phyloP scores from a whole-genome alignment of 2,797 vertebrate genomes.

The Galagoides demidoff region DNA sequence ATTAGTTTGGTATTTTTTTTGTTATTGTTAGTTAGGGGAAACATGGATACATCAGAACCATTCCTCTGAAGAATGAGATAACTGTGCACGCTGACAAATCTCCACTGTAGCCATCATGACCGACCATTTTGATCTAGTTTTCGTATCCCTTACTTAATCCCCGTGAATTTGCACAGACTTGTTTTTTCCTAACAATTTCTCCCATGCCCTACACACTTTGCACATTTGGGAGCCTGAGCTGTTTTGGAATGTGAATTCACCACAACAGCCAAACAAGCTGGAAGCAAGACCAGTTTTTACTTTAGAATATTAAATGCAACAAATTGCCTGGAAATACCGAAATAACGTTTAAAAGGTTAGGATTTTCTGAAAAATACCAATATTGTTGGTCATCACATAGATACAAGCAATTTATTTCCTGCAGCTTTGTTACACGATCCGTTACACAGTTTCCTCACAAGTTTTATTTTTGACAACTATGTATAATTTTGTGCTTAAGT shows the following conservation, averaged over 20 bases:
- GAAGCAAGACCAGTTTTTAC: conserved; percentile 2
- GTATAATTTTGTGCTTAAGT: background rate
- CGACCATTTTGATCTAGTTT: background rate
- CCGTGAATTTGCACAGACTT: background rate
- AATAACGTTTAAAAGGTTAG: background rate
- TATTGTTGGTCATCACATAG: background rate
- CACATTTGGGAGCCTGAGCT: background rate
- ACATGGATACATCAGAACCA: background rate
- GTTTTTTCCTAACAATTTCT: background rate
- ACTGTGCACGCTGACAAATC: background rate
- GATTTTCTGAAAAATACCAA: conserved; percentile 7
- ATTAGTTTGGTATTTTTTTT: background rate
- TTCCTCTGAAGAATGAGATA: background rate
- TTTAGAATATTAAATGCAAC: background rate
- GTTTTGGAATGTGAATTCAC: background rate
- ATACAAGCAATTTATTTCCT: background rate
- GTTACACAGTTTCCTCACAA: background rate
- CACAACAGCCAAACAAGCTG: background rate
- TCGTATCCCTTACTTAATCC: background rate
- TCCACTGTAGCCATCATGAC: background rate
- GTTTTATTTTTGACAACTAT: background rate
- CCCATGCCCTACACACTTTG: background rate
- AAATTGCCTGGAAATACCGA: conserved; percentile 9
- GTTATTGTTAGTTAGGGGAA: background rate
- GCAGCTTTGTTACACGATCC: background rate